Percentiles rank a stretch among this genome's conserved stretches.
These are phyloP conservation scores for Xanthia togata DNA, from an alignment of 2,888 invertebrate species.

Conservation along the genomic window DNA sequence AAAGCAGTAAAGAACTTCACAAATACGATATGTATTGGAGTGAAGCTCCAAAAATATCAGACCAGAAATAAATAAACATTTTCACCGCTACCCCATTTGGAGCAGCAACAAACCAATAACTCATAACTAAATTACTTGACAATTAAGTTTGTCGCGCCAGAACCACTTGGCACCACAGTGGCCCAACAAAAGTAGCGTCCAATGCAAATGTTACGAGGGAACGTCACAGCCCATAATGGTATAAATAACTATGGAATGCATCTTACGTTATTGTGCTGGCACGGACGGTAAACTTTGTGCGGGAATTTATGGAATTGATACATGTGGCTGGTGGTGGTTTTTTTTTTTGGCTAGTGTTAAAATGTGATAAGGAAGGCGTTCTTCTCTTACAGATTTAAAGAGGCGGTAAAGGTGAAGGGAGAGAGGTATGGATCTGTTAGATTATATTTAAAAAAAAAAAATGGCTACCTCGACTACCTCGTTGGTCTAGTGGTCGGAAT, in stretches of 20 bases:
- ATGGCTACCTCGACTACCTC: too few relatives aligned
- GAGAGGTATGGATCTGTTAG: too few relatives aligned
- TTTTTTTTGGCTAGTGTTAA: neutral
- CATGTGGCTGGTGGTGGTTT: conserved; percentile 10
- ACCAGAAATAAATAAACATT: conserved; percentile 15
- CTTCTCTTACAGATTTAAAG: neutral
- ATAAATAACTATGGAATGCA: conserved; percentile 65
- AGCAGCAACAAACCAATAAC: conserved; percentile 44
- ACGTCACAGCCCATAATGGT: conserved; percentile 68
- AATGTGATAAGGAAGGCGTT: neutral
- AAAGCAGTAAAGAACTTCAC: neutral
- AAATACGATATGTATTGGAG: neutral
- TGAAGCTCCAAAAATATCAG: neutral
- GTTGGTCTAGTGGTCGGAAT: too few relatives aligned
- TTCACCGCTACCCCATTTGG: conserved; percentile 30
- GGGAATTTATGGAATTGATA: conserved; percentile 30
- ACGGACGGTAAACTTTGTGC: conserved; percentile 53
- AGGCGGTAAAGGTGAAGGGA: too few relatives aligned
- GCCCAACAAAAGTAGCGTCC: conserved; percentile 63
- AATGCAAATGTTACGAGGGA: conserved; percentile 82
- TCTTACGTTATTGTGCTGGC: conserved; percentile 65
- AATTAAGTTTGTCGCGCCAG: conserved; percentile 73
- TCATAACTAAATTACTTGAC: conserved; percentile 69
- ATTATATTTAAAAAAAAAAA: too few relatives aligned
- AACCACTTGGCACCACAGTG: conserved; percentile 77